phyloP scores from a whole-genome alignment of 1,140 invertebrate species.

The Calosoma granatense region DNA sequence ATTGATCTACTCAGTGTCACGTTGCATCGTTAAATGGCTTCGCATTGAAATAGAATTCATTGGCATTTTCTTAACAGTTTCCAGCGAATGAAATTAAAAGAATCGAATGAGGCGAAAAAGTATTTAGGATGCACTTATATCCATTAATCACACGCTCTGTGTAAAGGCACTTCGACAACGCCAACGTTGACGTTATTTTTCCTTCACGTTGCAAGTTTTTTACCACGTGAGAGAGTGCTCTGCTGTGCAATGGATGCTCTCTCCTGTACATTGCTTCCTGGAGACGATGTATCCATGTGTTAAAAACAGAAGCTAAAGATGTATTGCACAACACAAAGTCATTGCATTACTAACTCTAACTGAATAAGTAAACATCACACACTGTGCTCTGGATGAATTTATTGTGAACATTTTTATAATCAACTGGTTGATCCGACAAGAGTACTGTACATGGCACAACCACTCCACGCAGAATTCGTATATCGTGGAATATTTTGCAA shows the following conservation, averaged over 20 bases:
- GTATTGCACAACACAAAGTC: no score
- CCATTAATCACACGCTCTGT: background rate
- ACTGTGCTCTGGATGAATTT: no score
- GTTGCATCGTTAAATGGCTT: background rate
- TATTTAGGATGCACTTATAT: background rate
- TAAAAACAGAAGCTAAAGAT: no score
- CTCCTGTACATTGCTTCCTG: background rate
- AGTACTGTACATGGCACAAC: no score
- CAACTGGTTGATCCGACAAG: no score
- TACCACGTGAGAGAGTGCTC: no score
- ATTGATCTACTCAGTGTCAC: background rate
- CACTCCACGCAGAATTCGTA: no score
- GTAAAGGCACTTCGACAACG: background rate
- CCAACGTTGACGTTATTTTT: background rate
- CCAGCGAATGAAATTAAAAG: background rate
- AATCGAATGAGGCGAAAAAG: background rate
- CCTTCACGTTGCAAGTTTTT: no score
- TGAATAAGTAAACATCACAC: no score
- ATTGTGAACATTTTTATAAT: no score
- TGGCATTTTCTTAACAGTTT: background rate
- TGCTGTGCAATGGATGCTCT: background rate
- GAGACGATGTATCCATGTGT: background rate
- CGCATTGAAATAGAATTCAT: background rate
- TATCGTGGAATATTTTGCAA: no score
- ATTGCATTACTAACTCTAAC: no score